These are phyloP conservation scores for Euclidia mi DNA, from an alignment of 2,888 invertebrate species.

Conservation along the genomic window DNA sequence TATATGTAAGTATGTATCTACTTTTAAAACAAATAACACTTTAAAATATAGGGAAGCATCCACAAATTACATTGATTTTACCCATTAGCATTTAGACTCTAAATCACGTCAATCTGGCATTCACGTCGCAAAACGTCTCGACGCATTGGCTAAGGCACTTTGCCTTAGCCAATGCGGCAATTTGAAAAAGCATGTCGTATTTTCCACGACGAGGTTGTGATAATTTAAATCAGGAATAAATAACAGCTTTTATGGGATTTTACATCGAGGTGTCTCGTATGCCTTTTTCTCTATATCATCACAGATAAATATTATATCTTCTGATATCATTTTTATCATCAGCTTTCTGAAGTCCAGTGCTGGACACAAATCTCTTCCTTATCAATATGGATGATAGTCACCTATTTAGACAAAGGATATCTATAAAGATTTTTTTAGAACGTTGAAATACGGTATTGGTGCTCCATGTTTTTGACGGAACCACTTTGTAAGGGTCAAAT, in stretches of 20 bases:
- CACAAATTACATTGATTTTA: too few relatives aligned
- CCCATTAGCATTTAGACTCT: too few relatives aligned
- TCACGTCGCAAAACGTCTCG: conserved; percentile 37
- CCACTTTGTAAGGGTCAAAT: conserved; percentile 20
- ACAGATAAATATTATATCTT: too few relatives aligned
- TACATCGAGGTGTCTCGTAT: too few relatives aligned
- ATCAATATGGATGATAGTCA: conserved; percentile 44
- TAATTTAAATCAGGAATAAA: conserved; percentile 60
- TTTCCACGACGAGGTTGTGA: conserved; percentile 49
- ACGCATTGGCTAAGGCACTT: too few relatives aligned
- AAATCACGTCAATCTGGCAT: conserved; percentile 35
- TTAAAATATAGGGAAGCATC: too few relatives aligned
- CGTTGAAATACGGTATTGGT: conserved; percentile 39
- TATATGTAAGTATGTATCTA: too few relatives aligned
- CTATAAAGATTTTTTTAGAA: conserved; percentile 44
- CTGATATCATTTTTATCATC: too few relatives aligned
- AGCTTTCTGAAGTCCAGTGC: too few relatives aligned
- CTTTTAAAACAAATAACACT: too few relatives aligned
- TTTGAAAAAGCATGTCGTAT: conserved; percentile 55
- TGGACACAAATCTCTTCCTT: too few relatives aligned
- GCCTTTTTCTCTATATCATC: too few relatives aligned
- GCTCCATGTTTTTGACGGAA: conserved; percentile 30
- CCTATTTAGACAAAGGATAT: conserved; percentile 38
- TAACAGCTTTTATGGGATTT: conserved; percentile 61
- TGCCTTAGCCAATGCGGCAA: conserved; percentile 57